phyloP scores from a whole-genome alignment of 2,113 vertebrate genomes.

The Bujurquina vittata region DNA sequence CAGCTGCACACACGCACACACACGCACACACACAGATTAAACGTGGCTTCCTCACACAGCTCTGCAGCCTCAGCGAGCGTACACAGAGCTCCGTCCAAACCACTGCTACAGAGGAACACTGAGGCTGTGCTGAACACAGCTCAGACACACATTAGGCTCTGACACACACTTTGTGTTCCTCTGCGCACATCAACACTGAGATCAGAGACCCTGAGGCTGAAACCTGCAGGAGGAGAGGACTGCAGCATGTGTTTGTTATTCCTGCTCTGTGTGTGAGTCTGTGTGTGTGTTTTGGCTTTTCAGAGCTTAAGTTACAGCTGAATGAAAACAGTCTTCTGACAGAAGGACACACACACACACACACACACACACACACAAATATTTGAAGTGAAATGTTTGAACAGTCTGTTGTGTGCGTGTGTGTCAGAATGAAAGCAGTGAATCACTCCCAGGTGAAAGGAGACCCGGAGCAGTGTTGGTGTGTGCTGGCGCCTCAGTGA shows the following conservation, averaged over 20 bases:
- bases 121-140: too few relatives aligned
- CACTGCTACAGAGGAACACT: too few relatives aligned
- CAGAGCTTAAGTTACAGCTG: neutral
- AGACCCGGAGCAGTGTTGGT: neutral
- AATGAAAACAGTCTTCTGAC: neutral
- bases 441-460: constrained; percentile 55
- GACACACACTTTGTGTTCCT: too few relatives aligned
- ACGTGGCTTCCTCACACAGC: neutral
- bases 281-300: neutral
- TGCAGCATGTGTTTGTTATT: neutral
- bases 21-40: neutral
- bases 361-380: too few relatives aligned
- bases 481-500: neutral
- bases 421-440: constrained; percentile 11
- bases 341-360: too few relatives aligned
- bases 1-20: constrained; percentile 75
- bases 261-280: neutral
- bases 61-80: neutral
- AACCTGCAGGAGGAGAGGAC: neutral
- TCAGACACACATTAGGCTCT: too few relatives aligned
- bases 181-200: too few relatives aligned
- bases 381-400: neutral
- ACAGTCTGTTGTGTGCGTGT: neutral
- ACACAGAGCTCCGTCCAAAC: too few relatives aligned
- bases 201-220: neutral